A percentile compares a stretch with the other conserved stretches of the same genome.
Conservation (phyloP, 2,888 invertebrate genomes). For the Pocota personata region DNA sequence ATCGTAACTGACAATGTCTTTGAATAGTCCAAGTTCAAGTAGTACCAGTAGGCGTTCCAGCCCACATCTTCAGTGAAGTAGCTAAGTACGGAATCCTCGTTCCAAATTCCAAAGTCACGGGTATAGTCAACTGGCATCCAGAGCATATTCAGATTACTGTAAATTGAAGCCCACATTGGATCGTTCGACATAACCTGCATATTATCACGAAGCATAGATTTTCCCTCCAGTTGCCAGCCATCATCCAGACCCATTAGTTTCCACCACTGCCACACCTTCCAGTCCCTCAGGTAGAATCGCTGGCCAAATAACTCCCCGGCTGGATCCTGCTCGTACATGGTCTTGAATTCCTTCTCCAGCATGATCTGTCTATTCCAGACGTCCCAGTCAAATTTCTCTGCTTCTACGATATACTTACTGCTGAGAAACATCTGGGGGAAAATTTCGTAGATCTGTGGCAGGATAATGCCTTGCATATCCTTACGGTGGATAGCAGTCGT, state of each 20-base stretch:
- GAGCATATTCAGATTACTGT: conserved; percentile 78
- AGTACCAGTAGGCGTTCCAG: conserved; percentile 86
- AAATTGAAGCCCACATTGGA: conserved; percentile 74
- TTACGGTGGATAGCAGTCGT: conserved; percentile 85
- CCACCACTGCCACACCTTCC: conserved; percentile 80
- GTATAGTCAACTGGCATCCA: conserved; percentile 85
- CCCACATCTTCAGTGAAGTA: conserved; percentile 88
- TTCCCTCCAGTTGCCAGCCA: conserved; percentile 76
- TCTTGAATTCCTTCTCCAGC: conserved; percentile 81
- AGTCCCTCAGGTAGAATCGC: conserved; percentile 74
- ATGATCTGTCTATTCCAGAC: conserved; percentile 77
- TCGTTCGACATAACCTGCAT: conserved; percentile 76
- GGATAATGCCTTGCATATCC: conserved; percentile 84
- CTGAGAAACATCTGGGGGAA: conserved; percentile 86
- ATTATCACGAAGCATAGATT: conserved; percentile 78
- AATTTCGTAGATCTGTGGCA: conserved; percentile 87
- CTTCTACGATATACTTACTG: conserved; percentile 83
- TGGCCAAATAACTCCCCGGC: background rate
- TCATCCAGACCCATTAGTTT: conserved; percentile 79
- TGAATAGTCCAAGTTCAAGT: conserved; percentile 86
- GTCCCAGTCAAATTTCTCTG: conserved; percentile 75
- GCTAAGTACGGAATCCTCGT: conserved; percentile 85
- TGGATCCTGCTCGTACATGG: conserved; percentile 80
- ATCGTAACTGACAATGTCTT: conserved; percentile 86
- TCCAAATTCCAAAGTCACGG: conserved; percentile 83